These are phyloP conservation scores for Mastomys natalensis DNA, from an alignment of 2,113 vertebrate species.

Conservation along the genomic window DNA sequence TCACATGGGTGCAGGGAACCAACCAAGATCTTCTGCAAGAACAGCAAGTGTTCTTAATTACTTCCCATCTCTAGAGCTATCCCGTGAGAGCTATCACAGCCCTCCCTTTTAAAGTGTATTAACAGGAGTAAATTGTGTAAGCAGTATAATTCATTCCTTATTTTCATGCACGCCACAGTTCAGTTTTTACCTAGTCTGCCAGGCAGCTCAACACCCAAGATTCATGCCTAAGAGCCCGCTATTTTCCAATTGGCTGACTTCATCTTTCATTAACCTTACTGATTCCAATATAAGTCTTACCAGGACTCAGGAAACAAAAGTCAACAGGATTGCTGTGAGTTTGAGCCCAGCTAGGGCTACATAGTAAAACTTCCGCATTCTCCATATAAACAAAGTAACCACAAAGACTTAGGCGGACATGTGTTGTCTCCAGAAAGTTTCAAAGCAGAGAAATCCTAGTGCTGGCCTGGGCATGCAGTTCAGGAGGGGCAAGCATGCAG, in stretches of 20 bases:
- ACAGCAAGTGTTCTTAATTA: neutral
- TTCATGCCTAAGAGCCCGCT: neutral
- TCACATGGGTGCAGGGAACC: neutral
- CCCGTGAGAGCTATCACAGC: neutral
- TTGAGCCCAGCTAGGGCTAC: neutral
- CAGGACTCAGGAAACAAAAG: neutral
- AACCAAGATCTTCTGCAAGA: neutral
- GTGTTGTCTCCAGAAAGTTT: neutral
- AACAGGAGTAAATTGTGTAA: neutral
- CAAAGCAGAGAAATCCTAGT: neutral
- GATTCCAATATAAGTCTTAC: neutral
- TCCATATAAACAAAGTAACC: neutral
- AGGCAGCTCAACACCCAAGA: neutral
- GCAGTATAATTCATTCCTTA: neutral
- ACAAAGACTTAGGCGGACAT: neutral
- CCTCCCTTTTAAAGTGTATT: neutral
- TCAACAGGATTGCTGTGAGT: neutral
- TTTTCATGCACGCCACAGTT: neutral
- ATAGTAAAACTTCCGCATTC: neutral
- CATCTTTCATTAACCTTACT: neutral
- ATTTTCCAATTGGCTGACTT: neutral
- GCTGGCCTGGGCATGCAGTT: neutral
- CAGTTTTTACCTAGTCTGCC: neutral
- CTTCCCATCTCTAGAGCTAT: neutral
- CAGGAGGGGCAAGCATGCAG: rapidly evolving